Conservation (phyloP, 2,888 invertebrate species). For the Pomacea canaliculata region DNA sequence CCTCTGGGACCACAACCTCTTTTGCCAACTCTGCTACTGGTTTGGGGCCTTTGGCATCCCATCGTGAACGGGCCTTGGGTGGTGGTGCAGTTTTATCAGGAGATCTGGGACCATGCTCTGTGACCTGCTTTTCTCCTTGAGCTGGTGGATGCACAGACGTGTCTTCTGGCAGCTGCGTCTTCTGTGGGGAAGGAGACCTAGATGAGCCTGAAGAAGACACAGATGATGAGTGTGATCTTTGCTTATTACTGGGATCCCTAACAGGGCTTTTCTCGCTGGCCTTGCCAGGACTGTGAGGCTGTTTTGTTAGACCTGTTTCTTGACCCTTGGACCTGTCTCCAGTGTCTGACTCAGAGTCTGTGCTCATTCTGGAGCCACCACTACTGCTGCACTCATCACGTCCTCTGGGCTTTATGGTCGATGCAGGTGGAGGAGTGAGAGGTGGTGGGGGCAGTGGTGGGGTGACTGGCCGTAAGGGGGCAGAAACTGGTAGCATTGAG, state of each 20-base stretch:
- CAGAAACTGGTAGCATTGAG: neutral
- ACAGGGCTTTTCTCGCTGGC: neutral
- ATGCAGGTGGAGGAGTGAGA: neutral
- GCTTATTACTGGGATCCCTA: neutral
- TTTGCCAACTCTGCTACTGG: neutral
- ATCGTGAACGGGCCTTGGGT: neutral
- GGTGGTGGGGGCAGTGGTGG: constrained; percentile 14
- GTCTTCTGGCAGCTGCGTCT: neutral
- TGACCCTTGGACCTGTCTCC: neutral
- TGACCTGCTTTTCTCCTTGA: neutral
- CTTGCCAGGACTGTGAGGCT: neutral
- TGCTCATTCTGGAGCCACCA: neutral
- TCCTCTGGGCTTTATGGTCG: neutral
- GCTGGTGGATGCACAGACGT: neutral
- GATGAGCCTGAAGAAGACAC: constrained; percentile 30
- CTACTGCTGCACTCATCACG: constrained; percentile 7
- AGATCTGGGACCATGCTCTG: neutral
- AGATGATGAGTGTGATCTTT: constrained; percentile 28
- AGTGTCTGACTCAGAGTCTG: neutral
- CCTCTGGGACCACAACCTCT: neutral
- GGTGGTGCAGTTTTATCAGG: no score
- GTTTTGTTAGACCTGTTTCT: neutral
- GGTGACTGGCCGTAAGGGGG: neutral
- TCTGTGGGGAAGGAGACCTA: constrained; percentile 25
- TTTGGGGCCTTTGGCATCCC: neutral